phyloP scores from a whole-genome alignment of 2,888 invertebrate species.

The Plusia festucae region DNA sequence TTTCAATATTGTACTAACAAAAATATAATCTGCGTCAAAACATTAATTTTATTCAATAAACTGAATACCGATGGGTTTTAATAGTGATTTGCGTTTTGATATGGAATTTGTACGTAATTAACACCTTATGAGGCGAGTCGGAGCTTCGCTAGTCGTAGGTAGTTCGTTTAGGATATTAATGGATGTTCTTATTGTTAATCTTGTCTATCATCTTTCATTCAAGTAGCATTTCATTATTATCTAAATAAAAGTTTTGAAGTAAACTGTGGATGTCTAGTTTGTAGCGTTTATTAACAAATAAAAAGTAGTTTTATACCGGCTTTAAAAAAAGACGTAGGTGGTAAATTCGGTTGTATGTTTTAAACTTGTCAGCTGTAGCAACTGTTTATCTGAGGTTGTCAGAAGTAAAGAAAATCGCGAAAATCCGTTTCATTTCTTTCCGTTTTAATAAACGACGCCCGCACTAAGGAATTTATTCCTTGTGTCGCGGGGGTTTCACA shows the following conservation, averaged over 20 bases:
- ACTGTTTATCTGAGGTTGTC: too few relatives aligned
- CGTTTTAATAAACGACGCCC: too few relatives aligned
- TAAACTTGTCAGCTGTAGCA: too few relatives aligned
- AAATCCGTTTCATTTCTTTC: too few relatives aligned
- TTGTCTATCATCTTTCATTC: slow-evolving; percentile 17
- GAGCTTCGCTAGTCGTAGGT: slow-evolving; percentile 27
- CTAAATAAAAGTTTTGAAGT: neutral
- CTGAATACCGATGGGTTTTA: slow-evolving; percentile 41
- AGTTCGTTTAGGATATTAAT: slow-evolving; percentile 30
- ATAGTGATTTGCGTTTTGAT: slow-evolving; percentile 50
- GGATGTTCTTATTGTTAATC: slow-evolving; percentile 19
- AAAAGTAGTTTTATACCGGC: too few relatives aligned
- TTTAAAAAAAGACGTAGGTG: too few relatives aligned
- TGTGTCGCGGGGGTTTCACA: too few relatives aligned
- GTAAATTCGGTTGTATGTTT: too few relatives aligned
- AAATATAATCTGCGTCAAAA: slow-evolving; percentile 27
- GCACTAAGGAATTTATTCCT: too few relatives aligned
- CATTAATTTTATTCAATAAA: slow-evolving; percentile 44
- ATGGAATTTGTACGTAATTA: slow-evolving; percentile 57
- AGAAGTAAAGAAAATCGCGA: too few relatives aligned
- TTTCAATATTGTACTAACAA: slow-evolving; percentile 16
- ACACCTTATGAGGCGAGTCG: slow-evolving; percentile 41
- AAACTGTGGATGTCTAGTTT: slow-evolving; percentile 10
- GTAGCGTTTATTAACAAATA: neutral
- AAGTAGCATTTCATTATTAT: slow-evolving; percentile 1